Evolutionary conservation across 2,113 vertebrate genomes (phyloP).

Genomic region (Falcunculus frontatus): DNA sequence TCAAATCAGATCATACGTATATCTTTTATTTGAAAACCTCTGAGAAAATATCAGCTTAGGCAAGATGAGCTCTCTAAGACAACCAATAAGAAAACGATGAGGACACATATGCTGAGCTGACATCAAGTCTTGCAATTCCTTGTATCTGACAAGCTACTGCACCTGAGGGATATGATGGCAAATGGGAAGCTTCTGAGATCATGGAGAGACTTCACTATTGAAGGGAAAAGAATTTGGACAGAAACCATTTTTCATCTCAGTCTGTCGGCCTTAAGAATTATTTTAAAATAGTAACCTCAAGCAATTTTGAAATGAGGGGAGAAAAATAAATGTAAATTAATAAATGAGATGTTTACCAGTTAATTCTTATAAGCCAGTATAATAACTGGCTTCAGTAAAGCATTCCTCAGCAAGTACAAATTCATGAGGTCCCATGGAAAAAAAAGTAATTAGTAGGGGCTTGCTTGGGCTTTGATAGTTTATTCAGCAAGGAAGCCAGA

Average conservation of each 20-base stretch:
- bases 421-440: not conserved
- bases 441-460: not conserved
- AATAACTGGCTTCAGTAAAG: not conserved
- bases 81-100: not conserved
- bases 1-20: slow-evolving; percentile 3
- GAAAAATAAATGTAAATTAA: not conserved
- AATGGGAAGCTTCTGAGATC: not conserved
- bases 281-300: not conserved
- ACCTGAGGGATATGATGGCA: not conserved
- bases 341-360: not conserved
- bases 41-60: not conserved
- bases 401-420: not conserved
- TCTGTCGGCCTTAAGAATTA: not conserved
- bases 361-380: not conserved
- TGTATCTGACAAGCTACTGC: not conserved
- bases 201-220: not conserved
- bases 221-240: not conserved
- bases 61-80: slow-evolving; percentile 40
- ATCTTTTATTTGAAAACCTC: slow-evolving; percentile 40
- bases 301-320: not conserved
- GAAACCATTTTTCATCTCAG: not conserved
- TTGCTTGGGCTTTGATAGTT: not conserved
- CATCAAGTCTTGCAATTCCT: not conserved
- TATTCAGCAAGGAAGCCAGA: not conserved
- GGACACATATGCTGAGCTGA: not conserved